Evolutionary conservation across 2,888 invertebrate species (phyloP).

Genomic region (Pimpla rufipes): DNA sequence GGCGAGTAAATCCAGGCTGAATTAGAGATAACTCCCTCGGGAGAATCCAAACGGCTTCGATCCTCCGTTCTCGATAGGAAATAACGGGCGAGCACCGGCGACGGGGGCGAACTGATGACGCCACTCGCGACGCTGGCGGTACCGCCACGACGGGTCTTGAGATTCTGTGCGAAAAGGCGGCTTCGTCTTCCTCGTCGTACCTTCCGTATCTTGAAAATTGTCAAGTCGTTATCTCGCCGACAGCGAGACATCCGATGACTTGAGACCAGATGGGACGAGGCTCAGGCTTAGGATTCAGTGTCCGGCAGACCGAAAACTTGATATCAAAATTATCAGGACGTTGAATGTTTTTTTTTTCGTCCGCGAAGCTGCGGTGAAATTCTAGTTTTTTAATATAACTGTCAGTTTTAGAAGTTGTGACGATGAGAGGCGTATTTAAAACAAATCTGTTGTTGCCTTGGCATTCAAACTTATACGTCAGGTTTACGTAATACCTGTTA

Average conservation of each 20-base stretch:
- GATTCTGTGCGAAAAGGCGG: conserved; percentile 1
- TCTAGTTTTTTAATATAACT: too few species aligned
- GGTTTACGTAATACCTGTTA: too few species aligned
- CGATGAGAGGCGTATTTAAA: too few species aligned
- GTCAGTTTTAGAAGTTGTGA: too few species aligned
- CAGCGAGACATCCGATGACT: conserved; percentile 37
- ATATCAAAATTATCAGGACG: neutral
- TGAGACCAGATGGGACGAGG: neutral
- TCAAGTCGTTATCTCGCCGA: conserved; percentile 35
- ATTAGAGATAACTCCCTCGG: conserved; percentile 87
- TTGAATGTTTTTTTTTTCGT: neutral
- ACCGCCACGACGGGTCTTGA: conserved; percentile 28
- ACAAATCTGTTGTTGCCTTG: too few species aligned
- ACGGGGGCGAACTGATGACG: conserved; percentile 42
- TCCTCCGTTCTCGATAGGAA: conserved; percentile 69
- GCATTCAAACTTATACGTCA: too few species aligned
- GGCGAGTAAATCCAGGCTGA: conserved; percentile 87
- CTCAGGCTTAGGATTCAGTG: neutral
- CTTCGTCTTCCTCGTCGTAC: conserved; percentile 12
- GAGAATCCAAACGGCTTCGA: conserved; percentile 81
- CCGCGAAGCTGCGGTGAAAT: too few species aligned
- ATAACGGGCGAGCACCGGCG: conserved; percentile 61
- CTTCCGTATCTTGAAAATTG: conserved; percentile 31
- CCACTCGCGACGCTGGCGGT: conserved; percentile 11
- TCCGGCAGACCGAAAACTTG: conserved; percentile 1